phyloP scores from a whole-genome alignment of 2,113 vertebrate genomes.

The Myrmecobius fasciatus region DNA sequence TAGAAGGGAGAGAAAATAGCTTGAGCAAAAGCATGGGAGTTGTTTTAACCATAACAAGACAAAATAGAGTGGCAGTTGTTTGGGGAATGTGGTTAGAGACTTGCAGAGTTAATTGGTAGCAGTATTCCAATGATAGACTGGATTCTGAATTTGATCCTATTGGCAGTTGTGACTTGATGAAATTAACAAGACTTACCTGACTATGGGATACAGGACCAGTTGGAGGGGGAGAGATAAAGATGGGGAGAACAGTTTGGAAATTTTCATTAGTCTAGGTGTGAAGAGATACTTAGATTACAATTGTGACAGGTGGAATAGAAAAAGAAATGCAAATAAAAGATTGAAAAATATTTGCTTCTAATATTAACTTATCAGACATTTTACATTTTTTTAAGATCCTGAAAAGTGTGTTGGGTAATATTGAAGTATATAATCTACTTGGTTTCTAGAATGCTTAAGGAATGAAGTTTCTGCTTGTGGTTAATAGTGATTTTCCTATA shows the following conservation, averaged over 20 bases:
- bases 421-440: background rate
- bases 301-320: background rate
- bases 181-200: slow-evolving; percentile 1
- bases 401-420: background rate
- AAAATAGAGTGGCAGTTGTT: too few relatives aligned
- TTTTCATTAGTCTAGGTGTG: background rate
- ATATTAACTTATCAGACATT: background rate
- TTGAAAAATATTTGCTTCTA: slow-evolving; percentile 8
- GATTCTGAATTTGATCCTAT: too few relatives aligned
- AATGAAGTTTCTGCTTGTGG: background rate
- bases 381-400: slow-evolving; percentile 46
- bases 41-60: too few relatives aligned
- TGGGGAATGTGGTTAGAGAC: too few relatives aligned
- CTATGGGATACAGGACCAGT: background rate
- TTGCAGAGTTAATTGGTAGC: too few relatives aligned
- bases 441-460: background rate
- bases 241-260: background rate
- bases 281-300: background rate
- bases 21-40: too few relatives aligned
- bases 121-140: too few relatives aligned
- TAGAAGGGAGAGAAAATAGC: background rate
- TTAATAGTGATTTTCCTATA: slow-evolving; percentile 28
- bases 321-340: background rate
- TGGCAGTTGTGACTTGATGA: background rate
- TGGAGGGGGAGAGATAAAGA: background rate